Evolutionary conservation across 1,140 invertebrate genomes (phyloP).

Genomic region (Leptoteleia sp.): DNA sequence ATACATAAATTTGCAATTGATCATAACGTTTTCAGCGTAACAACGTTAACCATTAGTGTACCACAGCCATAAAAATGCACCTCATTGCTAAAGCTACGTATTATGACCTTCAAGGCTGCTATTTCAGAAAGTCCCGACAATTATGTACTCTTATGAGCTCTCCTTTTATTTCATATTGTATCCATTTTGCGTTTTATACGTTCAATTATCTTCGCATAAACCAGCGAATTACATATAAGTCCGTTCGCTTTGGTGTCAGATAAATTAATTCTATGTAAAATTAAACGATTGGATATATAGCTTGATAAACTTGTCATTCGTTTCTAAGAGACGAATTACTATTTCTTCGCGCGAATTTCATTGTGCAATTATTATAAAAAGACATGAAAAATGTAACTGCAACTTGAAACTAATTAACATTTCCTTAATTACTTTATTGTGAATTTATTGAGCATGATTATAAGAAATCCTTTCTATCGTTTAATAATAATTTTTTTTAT

Average conservation of each 20-base stretch:
- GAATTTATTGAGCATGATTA: too few relatives aligned
- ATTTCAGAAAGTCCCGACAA: constrained; percentile 60
- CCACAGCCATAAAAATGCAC: constrained; percentile 47
- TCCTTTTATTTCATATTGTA: constrained; percentile 40
- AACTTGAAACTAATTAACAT: too few relatives aligned
- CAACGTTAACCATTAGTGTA: constrained; percentile 35
- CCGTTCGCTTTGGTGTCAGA: constrained; percentile 10
- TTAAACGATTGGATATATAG: constrained; percentile 1
- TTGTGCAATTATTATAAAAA: background rate
- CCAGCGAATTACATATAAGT: constrained; percentile 19
- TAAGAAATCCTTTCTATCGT: too few relatives aligned
- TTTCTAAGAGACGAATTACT: background rate
- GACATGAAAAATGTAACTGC: too few relatives aligned
- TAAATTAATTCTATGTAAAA: constrained; percentile 26
- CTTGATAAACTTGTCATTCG: constrained; percentile 1
- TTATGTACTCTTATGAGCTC: constrained; percentile 55
- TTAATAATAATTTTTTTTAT: too few relatives aligned
- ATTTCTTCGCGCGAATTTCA: background rate
- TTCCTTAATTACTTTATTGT: too few relatives aligned
- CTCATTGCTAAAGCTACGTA: constrained; percentile 41
- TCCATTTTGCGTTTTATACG: constrained; percentile 49
- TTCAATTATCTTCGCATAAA: constrained; percentile 50
- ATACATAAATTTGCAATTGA: constrained; percentile 29
- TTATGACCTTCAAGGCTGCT: constrained; percentile 57
- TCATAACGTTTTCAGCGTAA: constrained; percentile 14